Evolutionary conservation across 2,113 vertebrate species (phyloP), one percentile per base, ranked within the genome.

Genomic region (Lophius piscatorius): DNA sequence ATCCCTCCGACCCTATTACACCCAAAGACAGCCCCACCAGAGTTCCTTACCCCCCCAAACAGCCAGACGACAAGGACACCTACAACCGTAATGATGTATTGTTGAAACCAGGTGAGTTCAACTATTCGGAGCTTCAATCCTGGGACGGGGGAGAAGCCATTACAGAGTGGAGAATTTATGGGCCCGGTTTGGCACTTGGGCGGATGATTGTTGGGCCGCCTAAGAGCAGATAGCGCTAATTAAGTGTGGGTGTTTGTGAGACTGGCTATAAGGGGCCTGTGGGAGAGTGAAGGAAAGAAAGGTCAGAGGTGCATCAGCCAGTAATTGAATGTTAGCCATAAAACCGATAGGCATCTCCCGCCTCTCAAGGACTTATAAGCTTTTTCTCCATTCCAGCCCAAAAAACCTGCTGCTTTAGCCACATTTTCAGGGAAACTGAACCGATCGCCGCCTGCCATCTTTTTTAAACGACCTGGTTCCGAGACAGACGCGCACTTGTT

Each of bases 11-110:
- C 6, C 91, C 94, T 9, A 82, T 91, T 73, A 89, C 91, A 69
- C 81, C 92, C 76, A 94, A 92, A 91, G 90, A 93, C 83, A 90
- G 89, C 11, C 93, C 95, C 54, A 97, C 96, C 63, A 94, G 84
- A 87, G 70, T 76, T 6, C 78, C 87, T 13, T 91, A 89, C 63
- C 86, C 92, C 0, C 94, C 96, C 38, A 93, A 93, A 57, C 87
- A 94, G 78, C 39, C 93, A 65, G 94, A 94, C 9, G 88, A 87
- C 60, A 97, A 95, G 82, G 94, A 93, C 57, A 85, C 89, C 50
- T 24, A 57, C 51, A 95, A 87, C 61, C 74, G 60, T 2, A 88
- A 90, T 7, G 87, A 91, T 0, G 82, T 90, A 10, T 47, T 88
- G 33, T 82, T 83, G 34, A 91, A 90, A 48, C 45, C 76, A 74